A percentile compares a stretch with the other conserved stretches of the same genome.
Evolutionary conservation across 2,888 invertebrate genomes (phyloP).

Genomic region (Eucera pruinosa): DNA sequence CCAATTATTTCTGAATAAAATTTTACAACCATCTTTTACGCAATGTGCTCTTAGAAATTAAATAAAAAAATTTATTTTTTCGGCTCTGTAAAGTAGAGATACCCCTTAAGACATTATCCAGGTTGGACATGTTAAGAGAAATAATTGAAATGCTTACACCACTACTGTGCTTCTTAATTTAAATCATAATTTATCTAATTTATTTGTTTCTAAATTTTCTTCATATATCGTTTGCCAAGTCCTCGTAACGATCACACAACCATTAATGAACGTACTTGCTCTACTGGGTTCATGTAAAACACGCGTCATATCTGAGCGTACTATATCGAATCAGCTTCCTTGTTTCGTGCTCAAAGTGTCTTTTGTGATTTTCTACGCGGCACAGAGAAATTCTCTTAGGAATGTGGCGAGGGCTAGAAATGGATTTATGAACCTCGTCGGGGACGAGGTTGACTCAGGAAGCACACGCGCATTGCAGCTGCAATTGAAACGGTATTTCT

Average conservation of each 20-base stretch:
- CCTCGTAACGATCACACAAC: slow-evolving; percentile 13
- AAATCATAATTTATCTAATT: background rate
- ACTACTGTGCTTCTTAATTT: background rate
- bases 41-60: too few species aligned
- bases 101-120: too few species aligned
- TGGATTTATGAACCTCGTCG: slow-evolving; percentile 8
- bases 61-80: too few species aligned
- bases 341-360: slow-evolving; percentile 13
- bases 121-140: too few species aligned
- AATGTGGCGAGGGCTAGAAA: slow-evolving; percentile 37
- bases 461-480: slow-evolving; percentile 27
- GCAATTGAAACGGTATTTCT: slow-evolving; percentile 5
- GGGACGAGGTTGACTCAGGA: background rate
- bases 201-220: slow-evolving; percentile 17
- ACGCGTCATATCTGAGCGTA: background rate
- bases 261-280: slow-evolving; percentile 32
- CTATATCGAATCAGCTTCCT: slow-evolving; percentile 10
- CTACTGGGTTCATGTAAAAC: slow-evolving; percentile 4
- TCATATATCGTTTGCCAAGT: slow-evolving; percentile 24
- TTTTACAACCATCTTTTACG: too few species aligned
- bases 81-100: too few species aligned
- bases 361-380: background rate
- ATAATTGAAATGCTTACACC: background rate
- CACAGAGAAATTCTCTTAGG: slow-evolving; percentile 5
- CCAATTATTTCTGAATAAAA: too few species aligned